These are phyloP conservation scores for Paralichthys olivaceus DNA, from an alignment of 2,113 vertebrate species.

Conservation along the genomic window DNA sequence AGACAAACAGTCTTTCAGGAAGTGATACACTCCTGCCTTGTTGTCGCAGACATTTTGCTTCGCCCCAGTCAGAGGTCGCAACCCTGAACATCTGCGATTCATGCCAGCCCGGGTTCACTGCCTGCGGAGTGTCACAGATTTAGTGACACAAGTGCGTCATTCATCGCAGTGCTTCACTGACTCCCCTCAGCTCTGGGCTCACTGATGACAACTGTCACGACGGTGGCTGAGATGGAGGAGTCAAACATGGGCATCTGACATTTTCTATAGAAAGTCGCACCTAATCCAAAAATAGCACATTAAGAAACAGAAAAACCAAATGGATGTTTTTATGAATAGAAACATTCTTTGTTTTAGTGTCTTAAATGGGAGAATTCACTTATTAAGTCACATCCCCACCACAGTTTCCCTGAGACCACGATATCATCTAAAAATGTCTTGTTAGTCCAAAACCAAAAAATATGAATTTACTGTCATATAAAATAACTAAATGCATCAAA, in stretches of 20 bases:
- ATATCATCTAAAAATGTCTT: too few relatives aligned
- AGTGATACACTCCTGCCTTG: constrained; percentile 38
- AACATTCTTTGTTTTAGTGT: too few relatives aligned
- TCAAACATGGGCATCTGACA: constrained; percentile 22
- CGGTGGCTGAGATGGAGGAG: constrained; percentile 25
- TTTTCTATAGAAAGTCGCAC: not conserved
- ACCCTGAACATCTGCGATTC: constrained; percentile 72
- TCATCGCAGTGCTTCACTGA: constrained; percentile 49
- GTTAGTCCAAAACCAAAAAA: too few relatives aligned
- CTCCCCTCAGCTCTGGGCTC: constrained; percentile 47
- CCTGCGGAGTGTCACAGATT: constrained; percentile 67
- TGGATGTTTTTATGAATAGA: too few relatives aligned
- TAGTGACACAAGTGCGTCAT: constrained; percentile 72
- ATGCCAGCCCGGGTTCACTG: constrained; percentile 60
- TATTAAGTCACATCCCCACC: too few relatives aligned
- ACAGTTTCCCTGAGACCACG: too few relatives aligned
- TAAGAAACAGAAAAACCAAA: not conserved
- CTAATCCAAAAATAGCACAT: constrained; percentile 21
- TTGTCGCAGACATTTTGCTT: constrained; percentile 67
- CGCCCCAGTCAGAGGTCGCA: constrained; percentile 62
- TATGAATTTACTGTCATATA: not conserved
- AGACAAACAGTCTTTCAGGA: constrained; percentile 68
- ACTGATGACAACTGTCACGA: constrained; percentile 49
- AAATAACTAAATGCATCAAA: not conserved
- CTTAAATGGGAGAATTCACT: too few relatives aligned